A percentile compares a stretch with the other conserved stretches of the same genome.
Conservation (phyloP, 2,113 vertebrate genomes). For the Cairina moschata region DNA sequence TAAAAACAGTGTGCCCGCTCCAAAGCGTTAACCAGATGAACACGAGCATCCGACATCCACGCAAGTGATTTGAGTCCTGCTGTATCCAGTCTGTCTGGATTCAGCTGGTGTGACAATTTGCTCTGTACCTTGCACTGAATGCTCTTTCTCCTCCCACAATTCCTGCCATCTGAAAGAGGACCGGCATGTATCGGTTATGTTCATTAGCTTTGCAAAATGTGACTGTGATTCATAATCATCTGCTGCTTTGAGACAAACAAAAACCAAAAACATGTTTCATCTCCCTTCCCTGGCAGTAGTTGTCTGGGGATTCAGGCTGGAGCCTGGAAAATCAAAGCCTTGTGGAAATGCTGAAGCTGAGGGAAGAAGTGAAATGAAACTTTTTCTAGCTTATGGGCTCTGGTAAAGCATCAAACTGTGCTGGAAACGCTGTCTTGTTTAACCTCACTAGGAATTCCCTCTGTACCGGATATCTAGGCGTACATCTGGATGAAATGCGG, state of each 20-base stretch:
- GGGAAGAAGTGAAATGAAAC: not conserved
- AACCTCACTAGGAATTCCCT: not conserved
- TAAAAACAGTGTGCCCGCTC: not conserved
- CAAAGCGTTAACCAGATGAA: not conserved
- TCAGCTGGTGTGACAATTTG: not conserved
- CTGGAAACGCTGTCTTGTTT: not conserved
- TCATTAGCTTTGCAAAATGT: not conserved
- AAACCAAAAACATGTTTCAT: not conserved
- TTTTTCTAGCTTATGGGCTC: not conserved
- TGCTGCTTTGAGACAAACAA: constrained; percentile 24
- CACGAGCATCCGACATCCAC: not conserved
- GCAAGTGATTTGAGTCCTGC: not conserved
- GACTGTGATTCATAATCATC: constrained; percentile 9
- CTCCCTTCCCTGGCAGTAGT: not conserved
- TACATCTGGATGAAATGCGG: not conserved
- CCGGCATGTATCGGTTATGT: not conserved
- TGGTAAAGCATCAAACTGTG: not conserved
- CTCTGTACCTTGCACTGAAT: not conserved
- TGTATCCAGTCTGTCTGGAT: not conserved
- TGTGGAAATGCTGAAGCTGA: not conserved
- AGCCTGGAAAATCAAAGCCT: not conserved
- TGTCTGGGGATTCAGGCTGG: not conserved
- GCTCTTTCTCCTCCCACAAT: not conserved
- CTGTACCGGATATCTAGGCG: not conserved
- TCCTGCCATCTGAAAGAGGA: not conserved